These are phyloP conservation scores for Thymelicus acteon DNA, from an alignment of 2,888 invertebrate species.

Conservation along the genomic window DNA sequence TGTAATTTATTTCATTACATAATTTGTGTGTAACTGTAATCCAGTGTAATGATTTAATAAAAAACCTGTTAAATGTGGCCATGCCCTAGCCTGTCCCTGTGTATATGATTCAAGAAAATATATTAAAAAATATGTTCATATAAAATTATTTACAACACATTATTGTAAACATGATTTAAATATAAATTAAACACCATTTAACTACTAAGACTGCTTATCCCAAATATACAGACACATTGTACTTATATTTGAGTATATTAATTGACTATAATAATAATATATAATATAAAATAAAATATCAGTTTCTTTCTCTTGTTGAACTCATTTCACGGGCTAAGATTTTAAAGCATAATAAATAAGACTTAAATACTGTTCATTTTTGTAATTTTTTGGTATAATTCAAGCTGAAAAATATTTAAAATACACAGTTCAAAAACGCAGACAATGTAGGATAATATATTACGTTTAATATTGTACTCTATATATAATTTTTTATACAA, in stretches of 20 bases:
- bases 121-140: conserved; percentile 4
- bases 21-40: no score
- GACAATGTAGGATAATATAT: no score
- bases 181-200: conserved; percentile 10
- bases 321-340: no score
- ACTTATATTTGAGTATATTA: conserved; percentile 5
- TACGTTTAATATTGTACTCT: no score
- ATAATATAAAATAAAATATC: neutral
- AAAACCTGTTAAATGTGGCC: conserved; percentile 3
- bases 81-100: neutral
- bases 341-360: no score
- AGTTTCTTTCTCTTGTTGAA: no score
- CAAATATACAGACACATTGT: neutral
- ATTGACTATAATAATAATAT: neutral
- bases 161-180: conserved; percentile 10
- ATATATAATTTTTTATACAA: no score
- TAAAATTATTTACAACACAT: conserved; percentile 24
- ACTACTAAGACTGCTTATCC: conserved; percentile 5
- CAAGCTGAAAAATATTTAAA: no score
- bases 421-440: no score
- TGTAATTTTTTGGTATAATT: no score
- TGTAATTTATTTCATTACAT: no score
- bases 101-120: neutral
- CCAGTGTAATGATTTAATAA: neutral
- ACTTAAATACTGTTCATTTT: no score